A percentile compares a stretch with the other conserved stretches of the same genome.
Evolutionary conservation across 2,888 invertebrate species (phyloP).

Genomic region (Andricus curvator): DNA sequence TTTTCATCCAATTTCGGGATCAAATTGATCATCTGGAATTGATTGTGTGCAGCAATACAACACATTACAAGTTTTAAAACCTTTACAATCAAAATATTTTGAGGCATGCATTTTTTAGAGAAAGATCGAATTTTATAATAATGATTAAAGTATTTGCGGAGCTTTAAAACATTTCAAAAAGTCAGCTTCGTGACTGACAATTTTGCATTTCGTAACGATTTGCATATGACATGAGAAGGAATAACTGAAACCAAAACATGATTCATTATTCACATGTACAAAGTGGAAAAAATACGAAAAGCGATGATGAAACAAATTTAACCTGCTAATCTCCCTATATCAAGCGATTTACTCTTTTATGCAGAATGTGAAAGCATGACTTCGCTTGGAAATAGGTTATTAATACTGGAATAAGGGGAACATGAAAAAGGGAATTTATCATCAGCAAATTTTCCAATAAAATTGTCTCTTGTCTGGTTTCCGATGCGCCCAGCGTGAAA

Average conservation of each 20-base stretch:
- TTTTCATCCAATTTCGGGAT: too few species aligned
- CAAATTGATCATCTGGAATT: too few species aligned
- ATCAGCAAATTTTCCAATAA: constrained; percentile 25
- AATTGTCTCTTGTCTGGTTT: constrained; percentile 5
- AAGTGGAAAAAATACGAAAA: background rate
- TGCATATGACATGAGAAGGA: background rate
- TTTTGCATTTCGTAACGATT: background rate
- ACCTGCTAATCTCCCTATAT: background rate
- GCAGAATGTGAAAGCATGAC: background rate
- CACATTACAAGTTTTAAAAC: too few species aligned
- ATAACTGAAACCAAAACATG: background rate
- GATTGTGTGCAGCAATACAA: too few species aligned
- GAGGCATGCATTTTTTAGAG: too few species aligned
- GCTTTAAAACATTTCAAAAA: background rate
- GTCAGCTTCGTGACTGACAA: background rate
- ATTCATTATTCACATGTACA: background rate
- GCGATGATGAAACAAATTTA: background rate
- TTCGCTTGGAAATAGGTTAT: background rate
- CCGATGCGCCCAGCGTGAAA: constrained; percentile 1
- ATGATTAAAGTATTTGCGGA: background rate
- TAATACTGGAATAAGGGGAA: background rate
- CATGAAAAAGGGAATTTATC: background rate
- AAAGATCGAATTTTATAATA: too few species aligned
- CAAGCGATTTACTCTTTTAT: background rate
- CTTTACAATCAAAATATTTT: too few species aligned